A percentile compares a stretch with the other conserved stretches of the same genome.
These are phyloP conservation scores for Byasa hedistus DNA, from an alignment of 2,888 invertebrate species.

Conservation along the genomic window DNA sequence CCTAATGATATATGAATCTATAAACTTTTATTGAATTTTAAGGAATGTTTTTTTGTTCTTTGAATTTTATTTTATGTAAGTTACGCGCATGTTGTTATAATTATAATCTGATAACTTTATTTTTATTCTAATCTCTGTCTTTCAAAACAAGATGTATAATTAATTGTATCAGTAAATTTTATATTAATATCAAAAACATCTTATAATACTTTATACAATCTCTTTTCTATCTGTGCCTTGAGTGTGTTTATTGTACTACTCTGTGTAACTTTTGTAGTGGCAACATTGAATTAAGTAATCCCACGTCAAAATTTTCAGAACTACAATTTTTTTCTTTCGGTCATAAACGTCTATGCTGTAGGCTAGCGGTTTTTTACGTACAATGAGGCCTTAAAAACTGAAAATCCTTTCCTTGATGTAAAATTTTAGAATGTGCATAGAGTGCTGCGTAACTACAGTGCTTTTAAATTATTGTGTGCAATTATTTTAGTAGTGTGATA, in stretches of 20 bases:
- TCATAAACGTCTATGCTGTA: constrained; percentile 51
- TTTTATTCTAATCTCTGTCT: no score
- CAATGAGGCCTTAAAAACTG: constrained; percentile 64
- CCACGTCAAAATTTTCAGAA: constrained; percentile 56
- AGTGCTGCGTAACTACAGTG: constrained; percentile 56
- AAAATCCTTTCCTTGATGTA: constrained; percentile 46
- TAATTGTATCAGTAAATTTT: no score
- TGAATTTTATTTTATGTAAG: no score
- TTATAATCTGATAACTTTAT: no score
- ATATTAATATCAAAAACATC: no score
- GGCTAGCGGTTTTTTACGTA: constrained; percentile 61
- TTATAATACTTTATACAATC: neutral
- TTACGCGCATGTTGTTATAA: no score
- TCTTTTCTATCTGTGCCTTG: neutral
- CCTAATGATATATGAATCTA: no score
- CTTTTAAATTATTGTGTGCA: constrained; percentile 57
- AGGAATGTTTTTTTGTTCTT: no score
- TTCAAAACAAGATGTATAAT: no score
- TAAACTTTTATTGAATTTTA: no score
- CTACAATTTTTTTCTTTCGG: constrained; percentile 57
- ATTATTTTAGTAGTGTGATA: constrained; percentile 62
- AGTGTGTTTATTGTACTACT: neutral
- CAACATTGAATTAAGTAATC: constrained; percentile 31
- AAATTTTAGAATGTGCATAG: constrained; percentile 71
- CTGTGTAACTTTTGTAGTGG: constrained; percentile 9